Base-by-base conservation (phyloP, 1,140 invertebrate species). In the Zaprionus nigranus region DNA sequence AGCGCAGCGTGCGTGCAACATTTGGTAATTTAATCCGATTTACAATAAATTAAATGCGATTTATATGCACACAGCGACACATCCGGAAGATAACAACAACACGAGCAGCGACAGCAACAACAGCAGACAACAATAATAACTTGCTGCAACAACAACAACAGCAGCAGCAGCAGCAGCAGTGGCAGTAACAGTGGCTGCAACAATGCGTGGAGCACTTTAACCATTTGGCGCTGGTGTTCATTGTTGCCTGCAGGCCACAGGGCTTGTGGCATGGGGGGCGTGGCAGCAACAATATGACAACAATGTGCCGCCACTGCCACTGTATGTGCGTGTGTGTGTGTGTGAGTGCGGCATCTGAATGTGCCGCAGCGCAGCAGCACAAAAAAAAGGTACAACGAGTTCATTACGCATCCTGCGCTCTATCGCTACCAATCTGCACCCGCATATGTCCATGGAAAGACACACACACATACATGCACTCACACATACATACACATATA, bases 31-130 rank as follows among this genome's bases (percentile, higher is more conserved):
- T 91, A 91, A 91, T 91, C 88, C 88, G 88, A 87, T 91, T 91
- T 91, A 84, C 88, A 91, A 91, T 91, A 91, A 91, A 91, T 91
- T 91, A 91, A 91, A 91, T 91, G 88, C 88, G 88, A 91, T 91
- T 91, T 91, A 91, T 91, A 84, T 87, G 88, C 81, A 81, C 81
- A 91, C 81, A 88, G 85, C 82, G 84, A 88, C 87, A 91, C 83
- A 91, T 91, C 87, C 87, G 87, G 87, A 83, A 84, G 85, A 88
- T 88, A 88, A 84, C 81, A 87, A 79, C 88, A 86, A 79, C 75
- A 85, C 60, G 57, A 65, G 56, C 75, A 78, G 51, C 62, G 59
- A 40, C 59, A 76, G 57, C 43, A 54, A 17, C 67, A 74, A 59
- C 60, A 34, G 71, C 61, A 59, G 86, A 79, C 78, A 81, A 81